These are phyloP conservation scores for Lasius platythorax DNA, from an alignment of 2,888 invertebrate species.

Conservation along the genomic window DNA sequence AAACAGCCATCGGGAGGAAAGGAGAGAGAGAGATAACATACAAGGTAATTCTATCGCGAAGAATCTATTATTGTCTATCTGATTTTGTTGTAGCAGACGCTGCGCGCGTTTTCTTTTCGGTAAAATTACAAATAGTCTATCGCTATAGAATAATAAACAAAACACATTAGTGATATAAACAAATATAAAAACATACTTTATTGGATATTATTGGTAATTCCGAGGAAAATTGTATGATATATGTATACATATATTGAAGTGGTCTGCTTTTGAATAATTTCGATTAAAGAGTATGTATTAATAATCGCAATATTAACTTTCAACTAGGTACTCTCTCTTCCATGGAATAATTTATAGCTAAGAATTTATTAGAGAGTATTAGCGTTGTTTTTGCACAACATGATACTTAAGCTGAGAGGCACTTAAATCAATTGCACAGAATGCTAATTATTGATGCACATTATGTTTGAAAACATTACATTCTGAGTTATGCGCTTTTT, in stretches of 20 bases:
- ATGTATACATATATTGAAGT: too few relatives aligned
- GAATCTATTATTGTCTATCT: not conserved
- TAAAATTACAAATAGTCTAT: not conserved
- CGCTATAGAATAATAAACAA: not conserved
- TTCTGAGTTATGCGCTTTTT: not conserved
- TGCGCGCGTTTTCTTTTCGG: not conserved
- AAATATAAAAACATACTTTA: not conserved
- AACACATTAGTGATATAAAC: not conserved
- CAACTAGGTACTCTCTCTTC: not conserved
- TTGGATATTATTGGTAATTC: not conserved
- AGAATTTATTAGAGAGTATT: not conserved
- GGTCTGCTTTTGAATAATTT: not conserved
- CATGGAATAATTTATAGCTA: not conserved
- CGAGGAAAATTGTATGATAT: not conserved
- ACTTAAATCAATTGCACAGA: not conserved
- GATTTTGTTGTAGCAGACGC: not conserved
- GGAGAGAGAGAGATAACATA: not conserved
- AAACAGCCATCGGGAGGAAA: not conserved
- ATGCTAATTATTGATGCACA: not conserved
- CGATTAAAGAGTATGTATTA: not conserved
- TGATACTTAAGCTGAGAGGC: not conserved
- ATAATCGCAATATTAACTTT: constrained; percentile 26
- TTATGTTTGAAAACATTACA: not conserved
- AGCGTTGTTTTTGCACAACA: not conserved
- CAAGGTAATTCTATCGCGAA: not conserved